Evolutionary conservation across 2,113 vertebrate genomes (phyloP).

Genomic region (Sander lucioperca): DNA sequence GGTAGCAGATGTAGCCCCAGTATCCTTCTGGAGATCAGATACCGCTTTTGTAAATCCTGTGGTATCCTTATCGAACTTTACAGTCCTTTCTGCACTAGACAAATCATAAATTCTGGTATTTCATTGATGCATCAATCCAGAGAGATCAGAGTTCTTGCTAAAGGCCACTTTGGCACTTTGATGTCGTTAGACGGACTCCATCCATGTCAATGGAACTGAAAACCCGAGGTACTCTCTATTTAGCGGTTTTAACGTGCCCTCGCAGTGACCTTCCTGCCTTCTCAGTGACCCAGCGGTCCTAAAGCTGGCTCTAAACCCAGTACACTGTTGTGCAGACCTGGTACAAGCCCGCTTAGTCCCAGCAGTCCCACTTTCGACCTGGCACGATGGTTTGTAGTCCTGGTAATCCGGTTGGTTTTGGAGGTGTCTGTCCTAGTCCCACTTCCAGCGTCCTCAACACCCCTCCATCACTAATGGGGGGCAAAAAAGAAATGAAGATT

Average conservation of each 20-base stretch:
- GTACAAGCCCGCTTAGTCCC: neutral
- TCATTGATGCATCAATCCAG: neutral
- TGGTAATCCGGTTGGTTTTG: slow-evolving; percentile 12
- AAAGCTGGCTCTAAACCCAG: slow-evolving; percentile 13
- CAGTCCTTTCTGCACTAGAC: neutral
- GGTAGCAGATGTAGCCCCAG: neutral
- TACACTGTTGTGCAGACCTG: neutral
- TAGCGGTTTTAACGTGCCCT: neutral
- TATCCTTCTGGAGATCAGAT: slow-evolving; percentile 2
- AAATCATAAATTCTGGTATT: neutral
- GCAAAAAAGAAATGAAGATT: neutral
- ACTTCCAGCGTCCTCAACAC: slow-evolving; percentile 1
- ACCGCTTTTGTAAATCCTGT: slow-evolving; percentile 8
- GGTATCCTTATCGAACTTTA: neutral
- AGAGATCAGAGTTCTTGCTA: neutral
- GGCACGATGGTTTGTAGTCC: neutral
- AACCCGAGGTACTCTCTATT: neutral
- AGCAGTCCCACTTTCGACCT: neutral
- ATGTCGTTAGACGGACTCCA: neutral
- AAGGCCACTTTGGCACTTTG: neutral
- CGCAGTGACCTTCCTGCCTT: slow-evolving; percentile 29
- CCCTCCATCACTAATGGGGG: slow-evolving; percentile 9
- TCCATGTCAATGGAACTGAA: neutral
- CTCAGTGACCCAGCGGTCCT: neutral
- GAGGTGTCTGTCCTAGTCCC: neutral